A percentile compares a stretch with the other conserved stretches of the same genome.
Conservation (phyloP, 2,797 vertebrate genomes). For the Etheostoma perlongum region DNA sequence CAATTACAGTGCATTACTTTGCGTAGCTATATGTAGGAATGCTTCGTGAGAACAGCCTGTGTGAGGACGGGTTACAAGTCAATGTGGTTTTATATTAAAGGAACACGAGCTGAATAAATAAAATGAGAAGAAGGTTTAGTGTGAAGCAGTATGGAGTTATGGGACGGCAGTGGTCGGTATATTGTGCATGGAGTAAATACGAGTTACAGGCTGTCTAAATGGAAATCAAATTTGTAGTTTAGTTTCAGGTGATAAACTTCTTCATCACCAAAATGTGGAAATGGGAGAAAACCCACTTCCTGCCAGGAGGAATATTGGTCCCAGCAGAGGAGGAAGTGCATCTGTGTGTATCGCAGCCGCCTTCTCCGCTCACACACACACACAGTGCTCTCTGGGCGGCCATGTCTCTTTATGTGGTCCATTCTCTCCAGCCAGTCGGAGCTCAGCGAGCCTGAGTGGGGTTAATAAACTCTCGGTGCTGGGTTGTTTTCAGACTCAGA, state of each 20-base stretch:
- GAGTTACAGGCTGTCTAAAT: neutral
- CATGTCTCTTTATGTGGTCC: conserved; percentile 54
- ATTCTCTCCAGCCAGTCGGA: conserved; percentile 54
- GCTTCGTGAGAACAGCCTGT: too few species aligned
- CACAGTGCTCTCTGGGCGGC: conserved; percentile 50
- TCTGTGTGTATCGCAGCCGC: conserved; percentile 6
- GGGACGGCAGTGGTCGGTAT: neutral
- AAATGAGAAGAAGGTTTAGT: neutral
- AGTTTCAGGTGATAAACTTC: conserved; percentile 49
- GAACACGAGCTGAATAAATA: too few species aligned
- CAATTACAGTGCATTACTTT: too few species aligned
- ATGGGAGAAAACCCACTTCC: conserved; percentile 20
- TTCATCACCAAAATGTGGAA: conserved; percentile 40
- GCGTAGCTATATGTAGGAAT: too few species aligned
- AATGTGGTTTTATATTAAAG: too few species aligned
- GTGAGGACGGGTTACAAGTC: too few species aligned
- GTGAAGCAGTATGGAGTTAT: too few species aligned
- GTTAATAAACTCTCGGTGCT: conserved; percentile 49
- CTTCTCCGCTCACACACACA: neutral
- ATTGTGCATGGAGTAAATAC: neutral
- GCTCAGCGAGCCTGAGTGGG: conserved; percentile 40
- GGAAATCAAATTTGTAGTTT: conserved; percentile 30
- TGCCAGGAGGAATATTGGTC: conserved; percentile 46
- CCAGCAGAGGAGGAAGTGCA: conserved; percentile 32
- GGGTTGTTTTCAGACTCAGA: conserved; percentile 32